Evolutionary conservation across 2,888 invertebrate species (phyloP).

Genomic region (Harpalus rubripes): DNA sequence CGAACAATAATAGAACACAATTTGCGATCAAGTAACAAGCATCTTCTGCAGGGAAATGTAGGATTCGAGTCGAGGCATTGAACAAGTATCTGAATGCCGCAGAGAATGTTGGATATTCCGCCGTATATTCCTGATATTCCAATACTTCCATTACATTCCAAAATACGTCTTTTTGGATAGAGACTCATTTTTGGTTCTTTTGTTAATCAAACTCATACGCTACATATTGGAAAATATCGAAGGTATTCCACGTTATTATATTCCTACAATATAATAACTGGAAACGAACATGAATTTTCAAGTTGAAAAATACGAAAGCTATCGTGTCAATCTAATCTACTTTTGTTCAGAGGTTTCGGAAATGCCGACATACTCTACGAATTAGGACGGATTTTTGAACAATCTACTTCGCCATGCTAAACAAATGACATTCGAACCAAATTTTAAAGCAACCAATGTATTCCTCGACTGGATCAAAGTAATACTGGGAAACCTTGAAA

Average conservation of each 20-base stretch:
- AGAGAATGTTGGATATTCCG: conserved; percentile 13
- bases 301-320: too few relatives aligned
- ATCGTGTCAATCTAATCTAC: too few relatives aligned
- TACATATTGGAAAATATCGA: neutral
- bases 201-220: conserved; percentile 1
- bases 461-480: too few relatives aligned
- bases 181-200: neutral
- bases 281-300: too few relatives aligned
- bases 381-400: too few relatives aligned
- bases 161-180: conserved; percentile 6
- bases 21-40: conserved; percentile 36
- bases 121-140: conserved; percentile 11
- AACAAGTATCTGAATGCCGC: conserved; percentile 21
- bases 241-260: neutral
- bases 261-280: neutral
- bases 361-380: too few relatives aligned
- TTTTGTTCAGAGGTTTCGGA: too few relatives aligned
- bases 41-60: conserved; percentile 11
- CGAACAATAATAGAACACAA: conserved; percentile 23
- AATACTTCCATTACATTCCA: conserved; percentile 7
- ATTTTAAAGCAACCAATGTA: too few relatives aligned
- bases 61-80: neutral
- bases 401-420: too few relatives aligned
- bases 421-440: too few relatives aligned
- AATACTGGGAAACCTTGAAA: too few relatives aligned